Percentiles rank a stretch among this genome's conserved stretches.
phyloP scores from a whole-genome alignment of 2,113 vertebrate genomes.

The Takifugu bimaculatus region DNA sequence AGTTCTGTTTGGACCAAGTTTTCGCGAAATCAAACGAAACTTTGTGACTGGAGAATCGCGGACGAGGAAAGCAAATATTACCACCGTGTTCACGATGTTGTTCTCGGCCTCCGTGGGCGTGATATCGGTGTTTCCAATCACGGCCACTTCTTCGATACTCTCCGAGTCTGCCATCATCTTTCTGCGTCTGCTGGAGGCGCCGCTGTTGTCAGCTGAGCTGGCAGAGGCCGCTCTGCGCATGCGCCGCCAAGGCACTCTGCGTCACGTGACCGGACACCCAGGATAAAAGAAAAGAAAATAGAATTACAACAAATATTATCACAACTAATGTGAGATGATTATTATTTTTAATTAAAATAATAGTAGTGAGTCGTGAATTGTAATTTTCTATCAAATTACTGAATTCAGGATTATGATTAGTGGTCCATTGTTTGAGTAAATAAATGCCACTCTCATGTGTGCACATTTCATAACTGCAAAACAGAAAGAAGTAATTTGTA shows the following conservation, averaged over 20 bases:
- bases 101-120: conserved; percentile 63
- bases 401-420: no score
- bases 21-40: background rate
- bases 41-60: background rate
- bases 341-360: no score
- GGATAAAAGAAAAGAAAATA: background rate
- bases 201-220: conserved; percentile 61
- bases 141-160: conserved; percentile 59
- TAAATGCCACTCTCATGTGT: no score
- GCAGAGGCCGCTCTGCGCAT: conserved; percentile 36
- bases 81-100: conserved; percentile 70
- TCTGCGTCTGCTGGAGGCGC: background rate
- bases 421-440: no score
- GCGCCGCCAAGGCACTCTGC: conserved; percentile 12
- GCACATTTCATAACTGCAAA: no score
- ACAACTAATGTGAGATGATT: no score
- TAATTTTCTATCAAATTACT: no score
- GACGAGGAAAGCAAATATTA: background rate
- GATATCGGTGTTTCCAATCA: conserved; percentile 68
- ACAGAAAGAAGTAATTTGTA: no score
- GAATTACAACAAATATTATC: no score
- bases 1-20: conserved; percentile 21
- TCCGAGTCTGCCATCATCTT: conserved; percentile 64
- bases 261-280: background rate
- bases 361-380: no score